phyloP scores from a whole-genome alignment of 2,113 vertebrate genomes.

The Centrocercus urophasianus region DNA sequence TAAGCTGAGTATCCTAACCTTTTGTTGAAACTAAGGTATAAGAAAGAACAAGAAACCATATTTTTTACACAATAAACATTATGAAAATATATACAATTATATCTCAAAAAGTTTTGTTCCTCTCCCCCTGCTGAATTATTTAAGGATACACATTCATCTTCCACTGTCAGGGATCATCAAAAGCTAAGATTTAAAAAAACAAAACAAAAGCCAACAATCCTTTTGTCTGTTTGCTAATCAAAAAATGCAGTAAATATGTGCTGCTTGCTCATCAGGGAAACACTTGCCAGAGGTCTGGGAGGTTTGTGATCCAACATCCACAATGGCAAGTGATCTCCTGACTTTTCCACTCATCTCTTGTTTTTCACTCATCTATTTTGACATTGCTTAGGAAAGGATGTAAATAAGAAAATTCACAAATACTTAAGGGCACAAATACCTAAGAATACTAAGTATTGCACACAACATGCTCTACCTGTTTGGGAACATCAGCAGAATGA shows the following conservation, averaged over 20 bases:
- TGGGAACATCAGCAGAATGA: background rate
- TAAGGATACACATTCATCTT: background rate
- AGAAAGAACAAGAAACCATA: background rate
- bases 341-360: background rate
- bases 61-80: background rate
- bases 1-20: background rate
- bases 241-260: background rate
- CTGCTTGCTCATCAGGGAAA: background rate
- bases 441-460: background rate
- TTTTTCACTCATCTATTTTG: background rate
- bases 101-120: background rate
- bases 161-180: background rate
- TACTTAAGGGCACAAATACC: background rate
- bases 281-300: background rate
- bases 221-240: background rate
- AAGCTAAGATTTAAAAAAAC: background rate
- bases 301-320: background rate
- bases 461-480: background rate
- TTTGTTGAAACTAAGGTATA: background rate
- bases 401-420: background rate
- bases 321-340: background rate
- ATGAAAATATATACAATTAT: accelerated
- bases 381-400: background rate
- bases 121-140: background rate
- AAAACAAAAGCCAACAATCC: background rate